A percentile compares a stretch with the other conserved stretches of the same genome.
Conservation (phyloP, 1,140 invertebrate species). For the Cydia splendana region DNA sequence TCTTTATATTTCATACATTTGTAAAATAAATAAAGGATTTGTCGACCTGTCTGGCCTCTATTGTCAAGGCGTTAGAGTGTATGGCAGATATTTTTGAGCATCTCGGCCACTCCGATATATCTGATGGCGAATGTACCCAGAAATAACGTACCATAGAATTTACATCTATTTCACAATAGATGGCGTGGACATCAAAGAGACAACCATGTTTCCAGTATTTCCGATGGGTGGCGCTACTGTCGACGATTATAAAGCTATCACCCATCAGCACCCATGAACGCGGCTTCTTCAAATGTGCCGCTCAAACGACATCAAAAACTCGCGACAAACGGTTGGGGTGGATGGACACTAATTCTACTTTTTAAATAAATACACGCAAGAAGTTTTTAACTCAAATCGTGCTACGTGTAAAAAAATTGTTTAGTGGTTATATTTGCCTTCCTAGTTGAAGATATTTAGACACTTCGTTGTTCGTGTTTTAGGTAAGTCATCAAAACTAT, state of each 20-base stretch:
- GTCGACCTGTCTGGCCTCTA: too few relatives aligned
- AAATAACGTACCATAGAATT: not conserved
- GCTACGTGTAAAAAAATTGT: slow-evolving; percentile 2
- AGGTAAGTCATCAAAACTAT: not conserved
- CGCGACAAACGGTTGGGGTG: slow-evolving; percentile 52
- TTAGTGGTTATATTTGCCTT: not conserved
- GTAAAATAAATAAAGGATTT: too few relatives aligned
- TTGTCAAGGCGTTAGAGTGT: too few relatives aligned
- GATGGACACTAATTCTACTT: not conserved
- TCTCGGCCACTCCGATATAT: too few relatives aligned
- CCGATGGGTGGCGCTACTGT: slow-evolving; percentile 50
- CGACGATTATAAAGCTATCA: slow-evolving; percentile 42
- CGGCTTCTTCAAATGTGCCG: slow-evolving; percentile 68
- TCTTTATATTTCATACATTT: too few relatives aligned
- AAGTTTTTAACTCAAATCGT: not conserved
- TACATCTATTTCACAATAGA: slow-evolving; percentile 48
- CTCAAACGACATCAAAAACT: slow-evolving; percentile 72
- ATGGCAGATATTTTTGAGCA: too few relatives aligned
- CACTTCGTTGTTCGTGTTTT: not conserved
- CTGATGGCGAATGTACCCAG: too few relatives aligned
- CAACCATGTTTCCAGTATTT: not conserved
- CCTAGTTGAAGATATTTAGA: not conserved
- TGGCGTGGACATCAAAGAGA: slow-evolving; percentile 41
- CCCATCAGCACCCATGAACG: slow-evolving; percentile 38
- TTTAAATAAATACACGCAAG: slow-evolving; percentile 2